These are phyloP conservation scores for Macrosoma leucophasiata DNA, from an alignment of 2,888 invertebrate genomes.

Conservation along the genomic window DNA sequence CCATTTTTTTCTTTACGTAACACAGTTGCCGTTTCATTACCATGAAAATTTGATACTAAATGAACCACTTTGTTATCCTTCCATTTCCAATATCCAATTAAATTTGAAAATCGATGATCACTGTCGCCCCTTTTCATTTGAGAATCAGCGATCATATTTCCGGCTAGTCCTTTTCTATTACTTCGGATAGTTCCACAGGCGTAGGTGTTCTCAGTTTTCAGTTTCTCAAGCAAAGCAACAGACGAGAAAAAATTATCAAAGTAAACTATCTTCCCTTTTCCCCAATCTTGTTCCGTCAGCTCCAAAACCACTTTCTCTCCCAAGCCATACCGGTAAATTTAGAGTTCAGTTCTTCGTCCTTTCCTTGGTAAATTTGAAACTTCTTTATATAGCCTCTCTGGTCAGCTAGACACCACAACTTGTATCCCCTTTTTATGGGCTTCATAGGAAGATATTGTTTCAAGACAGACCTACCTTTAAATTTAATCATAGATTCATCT, in stretches of 20 bases:
- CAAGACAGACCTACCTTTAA: slow-evolving; percentile 25
- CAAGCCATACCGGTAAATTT: slow-evolving; percentile 19
- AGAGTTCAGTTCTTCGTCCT: slow-evolving; percentile 22
- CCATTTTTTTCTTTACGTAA: slow-evolving; percentile 14
- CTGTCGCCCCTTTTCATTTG: slow-evolving; percentile 19
- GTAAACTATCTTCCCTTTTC: slow-evolving; percentile 22
- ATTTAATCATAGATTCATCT: slow-evolving; percentile 26
- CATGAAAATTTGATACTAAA: slow-evolving; percentile 6
- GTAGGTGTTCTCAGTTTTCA: slow-evolving; percentile 17
- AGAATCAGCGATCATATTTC: slow-evolving; percentile 22
- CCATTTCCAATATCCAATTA: slow-evolving; percentile 24
- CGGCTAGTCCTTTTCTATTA: slow-evolving; percentile 19
- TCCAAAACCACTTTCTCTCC: slow-evolving; percentile 24
- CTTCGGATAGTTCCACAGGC: slow-evolving; percentile 18
- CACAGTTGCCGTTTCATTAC: slow-evolving; percentile 1
- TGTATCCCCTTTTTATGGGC: slow-evolving; percentile 35
- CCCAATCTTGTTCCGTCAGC: slow-evolving; percentile 22
- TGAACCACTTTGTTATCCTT: slow-evolving; percentile 11
- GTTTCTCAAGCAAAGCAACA: slow-evolving; percentile 26
- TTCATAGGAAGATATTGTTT: slow-evolving; percentile 36
- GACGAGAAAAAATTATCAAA: slow-evolving; percentile 27
- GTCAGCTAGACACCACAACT: slow-evolving; percentile 23
- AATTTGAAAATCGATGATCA: slow-evolving; percentile 25
- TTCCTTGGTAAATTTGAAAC: slow-evolving; percentile 25
- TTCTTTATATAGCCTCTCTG: slow-evolving; percentile 21